Base-by-base conservation (phyloP, 2,888 invertebrate genomes). In the Drosophila kanekoi region DNA sequence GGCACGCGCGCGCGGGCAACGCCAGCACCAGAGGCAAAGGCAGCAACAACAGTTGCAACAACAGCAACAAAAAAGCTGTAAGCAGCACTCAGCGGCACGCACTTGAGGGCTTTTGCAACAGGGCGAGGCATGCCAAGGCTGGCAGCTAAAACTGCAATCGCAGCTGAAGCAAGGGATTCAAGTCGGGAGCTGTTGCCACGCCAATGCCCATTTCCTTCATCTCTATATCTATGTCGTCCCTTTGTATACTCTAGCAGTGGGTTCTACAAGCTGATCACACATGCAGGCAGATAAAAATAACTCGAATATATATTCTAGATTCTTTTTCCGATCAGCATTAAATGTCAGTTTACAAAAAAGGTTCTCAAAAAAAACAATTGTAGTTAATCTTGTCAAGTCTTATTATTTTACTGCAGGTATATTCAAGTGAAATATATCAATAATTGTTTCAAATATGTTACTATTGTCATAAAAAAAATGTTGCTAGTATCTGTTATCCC, bases 81-180 rank as follows among this genome's bases (percentile, higher is more conserved):
- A 86, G 86, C 86, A 83, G 86, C 86, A 83, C 83, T 86, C 86
- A 83, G 74, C 79, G 75, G 74, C 83, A 84, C 83, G 81, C 83
- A 79, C 86, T 84, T 83, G 65, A 80, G 75, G 72, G 49, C 56
- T 56, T 47, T 48, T 51, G 38, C 43, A n/a, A 20, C 58, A 57
- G 48, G 48, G 47, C 47, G 20, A 11, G 52, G 60, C 13, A 23
- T 41, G 48, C 20, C 33, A 59, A 49, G 56, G 53, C 66, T 63
- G 71, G 57, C 81, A 77, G 85, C 76, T 72, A 83, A 85, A 86
- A 81, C 86, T 83, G 83, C 83, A 83, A 72, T 81, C 78, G 78
- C 72, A 57, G 58, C 56, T 65, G 63, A 49, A 63, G 51, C 32
- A 66, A 51, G 45, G 23, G 54, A 56, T 37, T 32, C 16, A 16